Conservation (phyloP, 2,888 invertebrate species). For the Caenorhabditis afra region DNA sequence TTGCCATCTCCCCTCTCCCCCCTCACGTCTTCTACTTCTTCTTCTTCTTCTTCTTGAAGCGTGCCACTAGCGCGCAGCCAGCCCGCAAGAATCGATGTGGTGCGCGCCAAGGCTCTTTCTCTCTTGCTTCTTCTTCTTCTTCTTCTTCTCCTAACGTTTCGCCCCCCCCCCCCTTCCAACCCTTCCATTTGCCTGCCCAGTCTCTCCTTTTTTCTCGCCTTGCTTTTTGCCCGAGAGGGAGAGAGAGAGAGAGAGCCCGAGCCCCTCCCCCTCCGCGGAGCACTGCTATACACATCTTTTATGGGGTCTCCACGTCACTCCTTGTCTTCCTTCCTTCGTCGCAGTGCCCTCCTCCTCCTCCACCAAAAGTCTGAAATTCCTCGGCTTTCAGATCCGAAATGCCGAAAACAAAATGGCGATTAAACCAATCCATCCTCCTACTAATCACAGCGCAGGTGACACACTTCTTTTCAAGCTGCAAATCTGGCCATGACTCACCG, state of each 20-base stretch:
- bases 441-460: conserved; percentile 33
- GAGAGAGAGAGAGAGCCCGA: too few relatives aligned
- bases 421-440: conserved; percentile 51
- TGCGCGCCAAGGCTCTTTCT: conserved; percentile 16
- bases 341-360: too few relatives aligned
- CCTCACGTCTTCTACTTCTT: conserved; percentile 8
- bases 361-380: neutral
- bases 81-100: conserved; percentile 19
- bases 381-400: conserved; percentile 30
- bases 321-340: too few relatives aligned
- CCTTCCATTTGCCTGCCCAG: neutral
- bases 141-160: conserved; percentile 5
- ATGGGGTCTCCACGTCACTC: neutral
- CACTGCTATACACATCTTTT: conserved; percentile 30
- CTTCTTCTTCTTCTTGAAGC: conserved; percentile 3
- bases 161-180: neutral
- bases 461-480: too few relatives aligned
- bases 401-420: conserved; percentile 54
- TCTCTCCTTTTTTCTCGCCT: conserved; percentile 25
- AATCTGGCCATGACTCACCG: neutral
- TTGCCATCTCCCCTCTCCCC: conserved; percentile 19
- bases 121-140: conserved; percentile 11
- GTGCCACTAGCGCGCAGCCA: too few relatives aligned
- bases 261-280: neutral
- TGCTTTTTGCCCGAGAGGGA: conserved; percentile 34